Evolutionary conservation across 2,797 vertebrate species (phyloP).

Genomic region (Botia almorhae): DNA sequence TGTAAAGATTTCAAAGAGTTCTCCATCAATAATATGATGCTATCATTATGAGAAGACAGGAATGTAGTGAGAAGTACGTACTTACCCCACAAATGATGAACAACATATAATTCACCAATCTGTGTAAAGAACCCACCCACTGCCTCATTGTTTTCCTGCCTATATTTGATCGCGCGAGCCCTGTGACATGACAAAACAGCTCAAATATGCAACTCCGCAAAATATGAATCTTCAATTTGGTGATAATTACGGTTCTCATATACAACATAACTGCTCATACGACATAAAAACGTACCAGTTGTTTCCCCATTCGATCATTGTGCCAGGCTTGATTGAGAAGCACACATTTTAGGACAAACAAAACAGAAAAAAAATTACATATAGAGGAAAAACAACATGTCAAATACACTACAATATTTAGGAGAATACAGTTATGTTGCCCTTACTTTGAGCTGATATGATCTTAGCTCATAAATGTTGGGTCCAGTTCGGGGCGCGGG

Average conservation of each 20-base stretch:
- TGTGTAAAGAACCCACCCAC: constrained; percentile 97
- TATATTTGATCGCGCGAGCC: constrained; percentile 92
- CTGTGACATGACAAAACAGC: constrained; percentile 67
- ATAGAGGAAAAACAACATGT: constrained; percentile 13
- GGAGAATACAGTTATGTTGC: not conserved
- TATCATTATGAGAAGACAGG: not conserved
- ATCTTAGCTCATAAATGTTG: constrained; percentile 93
- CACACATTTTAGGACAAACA: constrained; percentile 27
- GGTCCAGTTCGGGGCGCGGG: constrained; percentile 87
- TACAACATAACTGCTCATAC: not conserved
- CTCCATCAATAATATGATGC: not conserved
- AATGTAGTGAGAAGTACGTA: not conserved
- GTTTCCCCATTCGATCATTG: constrained; percentile 99
- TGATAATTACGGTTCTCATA: not conserved
- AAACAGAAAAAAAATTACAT: not conserved
- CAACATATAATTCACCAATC: constrained; percentile 91
- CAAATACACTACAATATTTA: not conserved
- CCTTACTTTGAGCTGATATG: constrained; percentile 88
- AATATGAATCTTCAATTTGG: not conserved
- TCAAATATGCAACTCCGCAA: not conserved
- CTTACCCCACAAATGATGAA: constrained; percentile 97
- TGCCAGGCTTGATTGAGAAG: constrained; percentile 86
- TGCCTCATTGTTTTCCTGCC: constrained; percentile 92
- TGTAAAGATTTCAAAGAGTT: not conserved
- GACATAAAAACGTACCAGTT: constrained; percentile 85